These are phyloP conservation scores for Thunnus albacares DNA, from an alignment of 2,797 vertebrate species.

Conservation along the genomic window DNA sequence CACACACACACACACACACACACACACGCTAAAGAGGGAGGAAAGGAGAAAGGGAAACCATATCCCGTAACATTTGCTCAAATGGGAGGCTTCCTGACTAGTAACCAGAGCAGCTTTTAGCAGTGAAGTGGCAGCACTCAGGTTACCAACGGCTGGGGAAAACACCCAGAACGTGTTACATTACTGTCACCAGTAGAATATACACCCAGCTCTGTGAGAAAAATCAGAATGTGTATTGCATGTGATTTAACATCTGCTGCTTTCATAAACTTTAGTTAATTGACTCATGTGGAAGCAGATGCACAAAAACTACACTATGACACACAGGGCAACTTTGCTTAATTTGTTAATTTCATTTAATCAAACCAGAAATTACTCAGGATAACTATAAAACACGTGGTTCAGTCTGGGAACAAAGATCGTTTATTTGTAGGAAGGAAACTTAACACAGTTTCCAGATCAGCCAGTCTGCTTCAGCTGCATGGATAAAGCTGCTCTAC, in stretches of 20 bases:
- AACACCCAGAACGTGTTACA: conserved; percentile 71
- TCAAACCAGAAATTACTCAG: conserved; percentile 5
- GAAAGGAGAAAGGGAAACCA: conserved; percentile 73
- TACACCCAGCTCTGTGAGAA: conserved; percentile 51
- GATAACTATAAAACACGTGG: neutral
- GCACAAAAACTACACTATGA: neutral
- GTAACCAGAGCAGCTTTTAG: conserved; percentile 81
- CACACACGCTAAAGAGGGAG: conserved; percentile 53
- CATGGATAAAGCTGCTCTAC: conserved; percentile 18
- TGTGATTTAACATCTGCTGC: conserved; percentile 21
- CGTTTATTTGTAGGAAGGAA: conserved; percentile 35
- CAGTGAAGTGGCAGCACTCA: conserved; percentile 73
- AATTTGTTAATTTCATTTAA: conserved; percentile 10
- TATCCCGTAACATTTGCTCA: conserved; percentile 81
- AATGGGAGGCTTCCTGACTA: conserved; percentile 84
- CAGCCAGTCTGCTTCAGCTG: conserved; percentile 13
- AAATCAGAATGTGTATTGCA: conserved; percentile 12
- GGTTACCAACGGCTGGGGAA: conserved; percentile 74
- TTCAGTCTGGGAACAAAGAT: conserved; percentile 25
- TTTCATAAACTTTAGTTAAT: conserved; percentile 3
- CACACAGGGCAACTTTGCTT: neutral
- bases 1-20: conserved; percentile 40
- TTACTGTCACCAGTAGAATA: conserved; percentile 46
- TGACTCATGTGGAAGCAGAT: neutral
- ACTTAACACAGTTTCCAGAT: conserved; percentile 23